Percentiles rank a stretch among this genome's conserved stretches.
Evolutionary conservation across 1,140 invertebrate genomes (phyloP).

Genomic region (Aphis craccivora): DNA sequence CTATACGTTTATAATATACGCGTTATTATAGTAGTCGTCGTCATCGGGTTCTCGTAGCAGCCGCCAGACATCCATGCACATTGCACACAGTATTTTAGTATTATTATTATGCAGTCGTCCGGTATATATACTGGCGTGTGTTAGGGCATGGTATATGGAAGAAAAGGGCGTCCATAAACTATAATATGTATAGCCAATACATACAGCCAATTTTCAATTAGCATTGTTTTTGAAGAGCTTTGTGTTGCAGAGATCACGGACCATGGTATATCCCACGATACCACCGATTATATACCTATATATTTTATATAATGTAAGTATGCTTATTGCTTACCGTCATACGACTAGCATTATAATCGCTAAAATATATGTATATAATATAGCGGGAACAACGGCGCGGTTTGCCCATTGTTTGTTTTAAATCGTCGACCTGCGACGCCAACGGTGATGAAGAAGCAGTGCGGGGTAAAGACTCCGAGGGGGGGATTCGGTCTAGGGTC

Average conservation of each 20-base stretch:
- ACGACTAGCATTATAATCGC: neutral
- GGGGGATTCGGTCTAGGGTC: neutral
- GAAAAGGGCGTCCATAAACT: neutral
- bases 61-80: neutral
- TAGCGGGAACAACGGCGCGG: neutral
- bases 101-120: neutral
- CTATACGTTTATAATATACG: neutral
- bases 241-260: neutral
- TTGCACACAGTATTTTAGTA: neutral
- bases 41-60: neutral
- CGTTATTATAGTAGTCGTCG: neutral
- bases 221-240: conserved; percentile 39
- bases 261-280: conserved; percentile 3
- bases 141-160: conserved; percentile 6
- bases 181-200: neutral
- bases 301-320: neutral
- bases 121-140: neutral
- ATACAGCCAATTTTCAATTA: conserved; percentile 39
- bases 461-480: neutral
- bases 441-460: neutral
- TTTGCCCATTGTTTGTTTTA: conserved; percentile 31
- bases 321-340: conserved; percentile 9
- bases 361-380: neutral
- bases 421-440: neutral
- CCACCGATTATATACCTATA: neutral